Base-by-base conservation (phyloP, 1,140 invertebrate species). In the Proctacanthus coquilletti region DNA sequence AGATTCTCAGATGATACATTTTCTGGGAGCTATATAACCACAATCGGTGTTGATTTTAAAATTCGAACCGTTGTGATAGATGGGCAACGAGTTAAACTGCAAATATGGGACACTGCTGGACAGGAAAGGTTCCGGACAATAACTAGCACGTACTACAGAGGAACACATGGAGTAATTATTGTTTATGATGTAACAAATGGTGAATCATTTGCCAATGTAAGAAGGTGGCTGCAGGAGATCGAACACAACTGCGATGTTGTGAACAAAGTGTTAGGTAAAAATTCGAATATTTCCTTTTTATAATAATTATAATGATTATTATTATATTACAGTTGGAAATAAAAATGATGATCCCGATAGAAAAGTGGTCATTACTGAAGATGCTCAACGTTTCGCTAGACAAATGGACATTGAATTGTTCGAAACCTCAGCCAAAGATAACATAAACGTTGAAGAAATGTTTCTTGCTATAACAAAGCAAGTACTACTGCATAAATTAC, bases 41-140 rank as follows among this genome's bases (percentile, higher is more conserved):
- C 95, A 18, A 99, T 99, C 64, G 95, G 95, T 38, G 95, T 99
- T 21, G 95, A 99, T 70, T 99, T 99, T 63, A 98, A 99, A 75
- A 98, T 98, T 53, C 74, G 92, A 53, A 98, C 94, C 42, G 78
- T 98, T 44, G 81, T 85, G 50, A 77, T 98, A 46, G 82, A 92
- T 55, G 93, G 92, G 34, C 80, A 94, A 63, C 77, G 84, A 51
- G 91, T 98, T 2, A 99, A 99, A 64, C 67, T 98, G 43, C 95
- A 99, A 67, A 98, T 99, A 52, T 98, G 94, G 94, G 92, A 96
- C 61, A 59, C 53, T 19, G 85, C 86, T 34, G 86, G 85, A 6
- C 85, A 87, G 59, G 92, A 97, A 62, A 68, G 93, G 52, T 97
- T 95, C 61, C 49, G 51, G 14, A 59, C 55, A 20, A 59, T 58